These are phyloP conservation scores for Hypotaenidia philippensis DNA, from an alignment of 2,797 vertebrate genomes.

Conservation along the genomic window DNA sequence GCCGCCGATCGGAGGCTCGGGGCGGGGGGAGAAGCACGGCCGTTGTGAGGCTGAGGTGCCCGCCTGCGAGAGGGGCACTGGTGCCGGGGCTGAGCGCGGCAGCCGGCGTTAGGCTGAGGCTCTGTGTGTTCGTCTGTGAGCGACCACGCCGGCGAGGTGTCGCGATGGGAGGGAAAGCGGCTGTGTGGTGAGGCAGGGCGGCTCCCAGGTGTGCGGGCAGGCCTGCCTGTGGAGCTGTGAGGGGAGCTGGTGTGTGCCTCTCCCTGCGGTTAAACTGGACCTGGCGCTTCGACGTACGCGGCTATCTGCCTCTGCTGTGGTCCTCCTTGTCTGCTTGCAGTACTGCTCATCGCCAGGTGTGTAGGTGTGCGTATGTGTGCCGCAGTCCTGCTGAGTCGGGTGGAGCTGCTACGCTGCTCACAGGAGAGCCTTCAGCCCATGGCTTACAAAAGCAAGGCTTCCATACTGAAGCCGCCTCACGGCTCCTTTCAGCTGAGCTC, in stretches of 20 bases:
- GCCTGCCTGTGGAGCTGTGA: background rate
- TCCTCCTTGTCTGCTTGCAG: background rate
- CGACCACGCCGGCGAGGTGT: background rate
- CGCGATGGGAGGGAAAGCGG: background rate
- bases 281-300: background rate
- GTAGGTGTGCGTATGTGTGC: background rate
- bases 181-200: background rate
- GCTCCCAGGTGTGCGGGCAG: background rate
- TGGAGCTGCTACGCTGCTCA: background rate
- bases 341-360: background rate
- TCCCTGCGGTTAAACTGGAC: background rate
- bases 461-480: background rate
- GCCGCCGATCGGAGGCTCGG: background rate
- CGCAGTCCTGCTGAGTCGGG: background rate
- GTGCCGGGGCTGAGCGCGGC: background rate
- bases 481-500: background rate
- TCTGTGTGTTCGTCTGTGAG: background rate
- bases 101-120: background rate
- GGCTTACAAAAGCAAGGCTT: background rate
- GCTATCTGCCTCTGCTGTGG: background rate
- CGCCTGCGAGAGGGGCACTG: accelerated
- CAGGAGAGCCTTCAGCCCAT: background rate
- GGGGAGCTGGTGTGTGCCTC: background rate
- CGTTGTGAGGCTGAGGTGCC: background rate
- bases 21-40: background rate